These are phyloP conservation scores for Patella vulgata DNA, from an alignment of 1,140 invertebrate genomes.

Conservation along the genomic window DNA sequence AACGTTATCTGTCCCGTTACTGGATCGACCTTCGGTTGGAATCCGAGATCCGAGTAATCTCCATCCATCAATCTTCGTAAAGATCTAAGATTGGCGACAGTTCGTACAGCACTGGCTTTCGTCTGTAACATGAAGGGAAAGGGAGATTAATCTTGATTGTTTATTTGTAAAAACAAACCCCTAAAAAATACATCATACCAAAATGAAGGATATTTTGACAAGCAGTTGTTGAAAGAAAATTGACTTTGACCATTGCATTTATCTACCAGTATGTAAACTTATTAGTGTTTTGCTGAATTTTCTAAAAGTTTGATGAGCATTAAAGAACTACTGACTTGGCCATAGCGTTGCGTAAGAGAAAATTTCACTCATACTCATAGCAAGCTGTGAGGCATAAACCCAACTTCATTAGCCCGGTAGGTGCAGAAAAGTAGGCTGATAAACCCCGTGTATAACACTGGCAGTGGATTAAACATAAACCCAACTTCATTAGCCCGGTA, in stretches of 20 bases:
- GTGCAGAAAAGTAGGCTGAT: too few species aligned
- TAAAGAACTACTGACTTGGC: too few species aligned
- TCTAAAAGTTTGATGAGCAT: too few species aligned
- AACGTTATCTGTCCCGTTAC: constrained; percentile 42
- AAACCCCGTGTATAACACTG: too few species aligned
- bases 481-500: too few species aligned
- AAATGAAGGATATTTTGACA: too few species aligned
- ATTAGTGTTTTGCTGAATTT: constrained; percentile 38
- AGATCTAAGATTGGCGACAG: constrained; percentile 32
- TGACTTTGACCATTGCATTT: not conserved
- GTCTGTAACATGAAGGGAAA: constrained; percentile 33
- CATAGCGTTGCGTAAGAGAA: too few species aligned
- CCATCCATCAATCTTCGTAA: constrained; percentile 41
- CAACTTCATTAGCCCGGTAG: too few species aligned
- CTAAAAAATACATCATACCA: too few species aligned
- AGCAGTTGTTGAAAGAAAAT: not conserved
- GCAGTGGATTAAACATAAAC: too few species aligned
- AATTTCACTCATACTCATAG: too few species aligned
- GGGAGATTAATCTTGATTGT: not conserved
- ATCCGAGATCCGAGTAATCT: constrained; percentile 7
- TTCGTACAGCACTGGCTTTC: constrained; percentile 24
- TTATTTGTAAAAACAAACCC: not conserved
- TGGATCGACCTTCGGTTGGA: constrained; percentile 42
- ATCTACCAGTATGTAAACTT: not conserved
- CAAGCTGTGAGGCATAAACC: too few species aligned